These are phyloP conservation scores for Holothuria leucospilota DNA, from an alignment of 53 echinoderm and acorn worm species.

Conservation along the genomic window DNA sequence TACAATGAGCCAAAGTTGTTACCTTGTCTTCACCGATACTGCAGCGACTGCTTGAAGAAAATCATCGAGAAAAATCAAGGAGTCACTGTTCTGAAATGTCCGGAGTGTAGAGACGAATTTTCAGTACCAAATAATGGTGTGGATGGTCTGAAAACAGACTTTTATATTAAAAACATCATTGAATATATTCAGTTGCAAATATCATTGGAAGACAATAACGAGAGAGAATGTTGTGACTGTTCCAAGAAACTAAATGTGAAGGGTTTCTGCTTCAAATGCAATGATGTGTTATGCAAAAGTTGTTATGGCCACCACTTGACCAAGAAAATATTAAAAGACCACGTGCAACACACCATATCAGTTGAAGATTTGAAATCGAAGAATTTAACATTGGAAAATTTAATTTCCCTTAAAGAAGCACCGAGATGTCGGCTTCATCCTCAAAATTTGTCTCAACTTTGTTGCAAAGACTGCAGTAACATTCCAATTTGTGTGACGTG, in stretches of 20 bases:
- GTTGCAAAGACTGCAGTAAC: not conserved
- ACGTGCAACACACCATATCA: not conserved
- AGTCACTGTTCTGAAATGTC: not conserved
- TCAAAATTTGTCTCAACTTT: not conserved
- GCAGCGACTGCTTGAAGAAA: not conserved
- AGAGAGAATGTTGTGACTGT: too few species aligned
- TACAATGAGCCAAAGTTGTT: not conserved
- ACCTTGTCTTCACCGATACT: constrained; percentile 27
- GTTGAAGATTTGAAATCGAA: too few species aligned
- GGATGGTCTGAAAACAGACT: not conserved
- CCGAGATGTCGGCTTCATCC: not conserved
- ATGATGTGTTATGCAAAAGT: too few species aligned
- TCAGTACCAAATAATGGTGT: not conserved
- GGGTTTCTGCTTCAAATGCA: too few species aligned
- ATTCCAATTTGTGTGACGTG: constrained; percentile 6
- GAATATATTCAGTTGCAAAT: too few species aligned
- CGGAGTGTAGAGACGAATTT: not conserved
- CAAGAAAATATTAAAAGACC: not conserved
- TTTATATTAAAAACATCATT: not conserved
- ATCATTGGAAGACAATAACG: too few species aligned
- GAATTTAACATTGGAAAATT: too few species aligned
- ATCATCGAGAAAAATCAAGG: not conserved
- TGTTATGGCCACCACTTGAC: not conserved
- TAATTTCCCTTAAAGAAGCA: not conserved
- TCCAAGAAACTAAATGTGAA: too few species aligned